A percentile compares a stretch with the other conserved stretches of the same genome.
These are phyloP conservation scores for Amblyjoppa proteus DNA, from an alignment of 2,888 invertebrate species.

Conservation along the genomic window DNA sequence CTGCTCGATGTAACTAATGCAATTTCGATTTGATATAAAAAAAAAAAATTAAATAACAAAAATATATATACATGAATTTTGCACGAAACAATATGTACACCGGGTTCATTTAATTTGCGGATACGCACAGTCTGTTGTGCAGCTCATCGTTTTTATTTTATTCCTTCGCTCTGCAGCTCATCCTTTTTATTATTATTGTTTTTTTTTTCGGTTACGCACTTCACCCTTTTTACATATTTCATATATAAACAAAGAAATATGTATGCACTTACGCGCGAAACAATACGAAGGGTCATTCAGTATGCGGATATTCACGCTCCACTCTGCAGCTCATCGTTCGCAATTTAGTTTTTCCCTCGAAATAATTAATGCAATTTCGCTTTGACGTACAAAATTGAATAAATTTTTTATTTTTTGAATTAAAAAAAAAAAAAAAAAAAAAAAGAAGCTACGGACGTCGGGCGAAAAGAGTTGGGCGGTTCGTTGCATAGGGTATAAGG, in stretches of 20 bases:
- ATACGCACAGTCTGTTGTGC: conserved; percentile 26
- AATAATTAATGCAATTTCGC: conserved; percentile 41
- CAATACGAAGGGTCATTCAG: neutral
- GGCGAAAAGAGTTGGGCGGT: conserved; percentile 14
- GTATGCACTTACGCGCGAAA: neutral
- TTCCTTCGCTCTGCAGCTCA: too few species aligned
- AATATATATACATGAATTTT: too few species aligned
- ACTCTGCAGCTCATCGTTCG: too few species aligned
- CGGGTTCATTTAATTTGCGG: conserved; percentile 41
- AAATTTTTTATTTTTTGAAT: too few species aligned
- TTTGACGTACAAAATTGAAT: neutral
- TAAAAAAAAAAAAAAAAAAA: neutral
- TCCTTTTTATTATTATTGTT: too few species aligned
- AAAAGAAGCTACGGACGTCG: neutral
- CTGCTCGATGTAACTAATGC: conserved; percentile 34
- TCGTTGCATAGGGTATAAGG: conserved; percentile 16
- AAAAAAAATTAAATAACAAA: neutral
- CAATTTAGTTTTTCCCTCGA: neutral
- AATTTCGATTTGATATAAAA: conserved; percentile 19
- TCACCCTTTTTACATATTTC: neutral
- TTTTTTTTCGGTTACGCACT: too few species aligned
- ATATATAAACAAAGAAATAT: too few species aligned
- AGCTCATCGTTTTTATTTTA: neutral
- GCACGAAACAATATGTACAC: conserved; percentile 5
- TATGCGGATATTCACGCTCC: neutral